Base-by-base conservation (phyloP, 2,797 vertebrate genomes). In the Loris lydekkerianus region DNA sequence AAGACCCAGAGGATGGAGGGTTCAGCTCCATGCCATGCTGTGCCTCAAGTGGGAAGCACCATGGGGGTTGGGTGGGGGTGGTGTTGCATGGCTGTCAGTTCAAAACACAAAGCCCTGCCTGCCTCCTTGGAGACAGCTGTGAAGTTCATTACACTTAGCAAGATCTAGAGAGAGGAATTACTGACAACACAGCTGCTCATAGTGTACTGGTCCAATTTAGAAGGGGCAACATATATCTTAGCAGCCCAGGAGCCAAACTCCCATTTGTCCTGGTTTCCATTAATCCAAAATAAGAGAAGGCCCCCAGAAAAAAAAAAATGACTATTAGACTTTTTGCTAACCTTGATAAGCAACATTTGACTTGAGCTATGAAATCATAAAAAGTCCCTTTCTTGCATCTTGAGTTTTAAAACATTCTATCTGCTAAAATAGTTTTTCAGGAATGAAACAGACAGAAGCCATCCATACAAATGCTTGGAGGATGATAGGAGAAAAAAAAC, bases 361-460 rank as follows among this genome's bases (percentile, higher is more conserved):
- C 23, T 90, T 94, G 81, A 87, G 46, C 61, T 96, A 49, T 40
- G 31, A 93, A 96, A 92, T 83, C 31, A 90, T 10, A 87, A 43
- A 89, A 87, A 83, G 15, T 86, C 21, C 20, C 10, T 43, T 69
- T 88, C 40, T 82, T 70, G 20, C 10, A 40, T 60, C 56, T 95
- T 92, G 63, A 53, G 73, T 93, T 82, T 91, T 65, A 21, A 18
- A 95, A 86, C 31, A 70, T 46, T 93, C 49, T 93, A 75, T 29
- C 27, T 73, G 10, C 29, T 90, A 53, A 93, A 94, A 49, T 46
- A n/a, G 17, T 43, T 90, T 76, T 91, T 87, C 34, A 89, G 17
- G 65, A 85, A 60, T 15, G 4, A 96, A 86, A 56, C 37, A 80
- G 56, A 91, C 9, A 83, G 89, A 89, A 94, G 0, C 15, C 21